Conservation (phyloP, 2,888 invertebrate genomes). For the Andrena chrysosceles region DNA sequence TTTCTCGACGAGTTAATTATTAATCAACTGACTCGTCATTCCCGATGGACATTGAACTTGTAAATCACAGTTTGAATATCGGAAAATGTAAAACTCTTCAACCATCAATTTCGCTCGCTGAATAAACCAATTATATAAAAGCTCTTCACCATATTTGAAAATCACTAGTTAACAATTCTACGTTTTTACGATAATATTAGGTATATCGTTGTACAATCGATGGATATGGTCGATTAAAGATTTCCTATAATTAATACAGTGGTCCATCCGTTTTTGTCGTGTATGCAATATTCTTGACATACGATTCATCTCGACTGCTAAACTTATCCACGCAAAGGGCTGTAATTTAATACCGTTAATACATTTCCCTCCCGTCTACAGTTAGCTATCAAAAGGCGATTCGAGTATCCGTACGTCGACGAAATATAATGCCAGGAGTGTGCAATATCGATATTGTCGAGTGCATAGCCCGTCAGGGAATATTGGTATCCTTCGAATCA, state of each 20-base stretch:
- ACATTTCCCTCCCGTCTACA: slow-evolving; percentile 7
- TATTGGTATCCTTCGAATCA: slow-evolving; percentile 62
- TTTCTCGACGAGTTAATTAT: too few relatives aligned
- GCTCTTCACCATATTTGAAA: too few relatives aligned
- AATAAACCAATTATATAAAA: too few relatives aligned
- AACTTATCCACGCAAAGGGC: not conserved
- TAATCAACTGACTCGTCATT: too few relatives aligned
- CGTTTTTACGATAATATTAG: too few relatives aligned
- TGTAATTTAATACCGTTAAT: slow-evolving; percentile 35
- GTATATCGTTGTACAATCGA: too few relatives aligned
- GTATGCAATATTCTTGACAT: not conserved
- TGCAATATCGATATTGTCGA: slow-evolving; percentile 69
- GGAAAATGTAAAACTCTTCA: too few relatives aligned
- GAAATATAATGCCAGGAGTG: slow-evolving; percentile 45
- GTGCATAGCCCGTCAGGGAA: slow-evolving; percentile 29
- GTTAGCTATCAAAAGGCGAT: not conserved
- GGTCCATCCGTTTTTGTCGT: not conserved
- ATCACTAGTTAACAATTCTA: too few relatives aligned
- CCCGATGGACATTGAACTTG: too few relatives aligned
- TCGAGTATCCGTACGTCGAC: slow-evolving; percentile 18
- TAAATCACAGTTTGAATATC: too few relatives aligned
- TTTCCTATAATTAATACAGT: slow-evolving; percentile 33
- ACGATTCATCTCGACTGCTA: not conserved
- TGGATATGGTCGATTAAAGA: too few relatives aligned
- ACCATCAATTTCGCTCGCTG: too few relatives aligned